Percentiles rank a stretch among this genome's conserved stretches.
These are phyloP conservation scores for Trichonephila inaurata DNA, from an alignment of 1,140 invertebrate genomes.

Conservation along the genomic window DNA sequence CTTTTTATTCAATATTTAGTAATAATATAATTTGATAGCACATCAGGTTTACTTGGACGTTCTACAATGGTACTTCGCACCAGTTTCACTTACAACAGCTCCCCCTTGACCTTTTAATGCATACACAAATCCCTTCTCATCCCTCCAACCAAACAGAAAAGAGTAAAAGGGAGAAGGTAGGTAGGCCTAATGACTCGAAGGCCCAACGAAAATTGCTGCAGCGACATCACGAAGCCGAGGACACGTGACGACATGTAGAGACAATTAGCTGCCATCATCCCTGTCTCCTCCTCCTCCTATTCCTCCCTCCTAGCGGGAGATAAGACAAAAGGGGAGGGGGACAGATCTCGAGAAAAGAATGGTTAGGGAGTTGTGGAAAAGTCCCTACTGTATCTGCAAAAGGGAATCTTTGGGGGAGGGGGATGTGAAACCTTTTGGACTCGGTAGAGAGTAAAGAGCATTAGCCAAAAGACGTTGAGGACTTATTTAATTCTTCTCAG, in stretches of 20 bases:
- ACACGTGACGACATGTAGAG: conserved; percentile 68
- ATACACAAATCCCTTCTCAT: neutral
- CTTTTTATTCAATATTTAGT: no score
- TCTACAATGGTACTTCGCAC: no score
- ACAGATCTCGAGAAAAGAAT: neutral
- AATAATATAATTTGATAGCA: no score
- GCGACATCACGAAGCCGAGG: neutral
- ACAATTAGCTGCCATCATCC: conserved; percentile 67
- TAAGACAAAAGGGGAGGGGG: conserved; percentile 35
- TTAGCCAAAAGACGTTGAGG: conserved; percentile 16
- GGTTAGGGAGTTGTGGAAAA: neutral
- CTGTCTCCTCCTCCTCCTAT: neutral
- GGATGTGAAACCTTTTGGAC: conserved; percentile 14
- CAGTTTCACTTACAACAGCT: neutral
- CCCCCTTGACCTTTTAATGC: conserved; percentile 58
- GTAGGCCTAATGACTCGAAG: conserved; percentile 53
- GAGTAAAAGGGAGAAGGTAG: neutral
- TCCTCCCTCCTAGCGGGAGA: neutral
- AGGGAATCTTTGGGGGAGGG: conserved; percentile 23
- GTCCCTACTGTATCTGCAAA: neutral
- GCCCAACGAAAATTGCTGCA: conserved; percentile 19
- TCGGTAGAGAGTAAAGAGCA: conserved; percentile 18
- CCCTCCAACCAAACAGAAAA: neutral
- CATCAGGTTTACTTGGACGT: no score
- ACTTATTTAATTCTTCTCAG: conserved; percentile 23